These are phyloP conservation scores for Periparus ater DNA, from an alignment of 2,797 vertebrate genomes.

Conservation along the genomic window DNA sequence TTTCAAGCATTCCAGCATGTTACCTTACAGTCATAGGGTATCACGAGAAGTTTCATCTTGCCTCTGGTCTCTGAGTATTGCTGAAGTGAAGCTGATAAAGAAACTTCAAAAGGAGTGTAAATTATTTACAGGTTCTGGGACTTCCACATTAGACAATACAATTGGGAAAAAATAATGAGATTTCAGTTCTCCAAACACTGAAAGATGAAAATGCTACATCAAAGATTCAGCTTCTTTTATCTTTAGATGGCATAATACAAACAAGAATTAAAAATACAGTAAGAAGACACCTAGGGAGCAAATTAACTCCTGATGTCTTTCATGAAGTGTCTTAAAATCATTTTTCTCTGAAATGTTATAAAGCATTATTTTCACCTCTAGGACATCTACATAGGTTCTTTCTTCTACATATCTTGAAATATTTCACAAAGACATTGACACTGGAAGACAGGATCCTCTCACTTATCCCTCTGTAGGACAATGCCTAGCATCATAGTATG, in stretches of 20 bases:
- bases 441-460: neutral
- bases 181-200: neutral
- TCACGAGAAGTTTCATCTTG: neutral
- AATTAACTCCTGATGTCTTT: neutral
- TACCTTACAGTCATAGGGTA: neutral
- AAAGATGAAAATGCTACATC: neutral
- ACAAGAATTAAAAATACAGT: neutral
- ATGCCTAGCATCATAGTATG: neutral
- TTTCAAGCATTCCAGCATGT: neutral
- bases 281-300: neutral
- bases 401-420: neutral
- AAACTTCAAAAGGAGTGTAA: neutral
- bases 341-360: neutral
- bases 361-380: neutral
- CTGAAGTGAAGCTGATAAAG: neutral
- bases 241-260: neutral
- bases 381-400: neutral
- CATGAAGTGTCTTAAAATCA: neutral
- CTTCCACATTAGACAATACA: neutral
- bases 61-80: neutral
- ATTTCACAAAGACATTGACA: neutral
- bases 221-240: neutral
- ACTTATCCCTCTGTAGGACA: neutral
- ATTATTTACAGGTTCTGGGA: constrained; percentile 12
- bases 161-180: neutral